Percentiles rank a stretch among this genome's conserved stretches.
These are phyloP conservation scores for Sinosuthora webbiana DNA, from an alignment of 2,113 vertebrate genomes.

Conservation along the genomic window DNA sequence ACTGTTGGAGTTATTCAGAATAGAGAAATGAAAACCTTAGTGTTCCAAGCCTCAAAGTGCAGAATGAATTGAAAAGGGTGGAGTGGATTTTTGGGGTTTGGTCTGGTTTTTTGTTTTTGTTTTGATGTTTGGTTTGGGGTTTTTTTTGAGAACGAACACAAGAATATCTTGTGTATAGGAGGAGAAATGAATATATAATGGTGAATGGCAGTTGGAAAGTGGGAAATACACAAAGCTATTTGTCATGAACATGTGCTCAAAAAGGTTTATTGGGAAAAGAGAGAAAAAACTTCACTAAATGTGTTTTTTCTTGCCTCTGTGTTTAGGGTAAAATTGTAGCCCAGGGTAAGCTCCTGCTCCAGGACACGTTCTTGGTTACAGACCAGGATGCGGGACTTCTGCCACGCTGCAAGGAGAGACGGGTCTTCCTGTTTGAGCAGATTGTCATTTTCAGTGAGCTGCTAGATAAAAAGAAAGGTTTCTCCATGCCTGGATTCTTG, in stretches of 20 bases:
- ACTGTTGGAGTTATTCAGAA: neutral
- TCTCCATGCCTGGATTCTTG: conserved; percentile 93
- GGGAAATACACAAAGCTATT: neutral
- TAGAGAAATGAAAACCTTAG: neutral
- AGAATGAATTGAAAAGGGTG: neutral
- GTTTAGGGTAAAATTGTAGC: conserved; percentile 96
- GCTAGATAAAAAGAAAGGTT: conserved; percentile 97
- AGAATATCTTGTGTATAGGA: neutral
- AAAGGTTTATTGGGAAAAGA: neutral
- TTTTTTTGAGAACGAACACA: neutral
- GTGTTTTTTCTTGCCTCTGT: neutral
- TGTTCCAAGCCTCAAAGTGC: neutral
- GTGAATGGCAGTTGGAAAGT: neutral
- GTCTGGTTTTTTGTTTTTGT: neutral
- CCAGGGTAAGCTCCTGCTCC: conserved; percentile 93
- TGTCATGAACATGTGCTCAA: neutral
- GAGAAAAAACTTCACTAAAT: neutral
- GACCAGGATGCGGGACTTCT: conserved; percentile 92
- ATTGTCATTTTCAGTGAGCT: conserved; percentile 98
- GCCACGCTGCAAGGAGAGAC: conserved; percentile 93
- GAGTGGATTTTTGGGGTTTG: neutral
- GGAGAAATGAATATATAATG: neutral
- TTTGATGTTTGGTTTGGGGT: neutral
- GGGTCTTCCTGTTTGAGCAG: conserved; percentile 96
- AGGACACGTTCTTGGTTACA: conserved; percentile 95